These are phyloP conservation scores for Nasonia oneida DNA, from an alignment of 2,888 invertebrate species.

Conservation along the genomic window DNA sequence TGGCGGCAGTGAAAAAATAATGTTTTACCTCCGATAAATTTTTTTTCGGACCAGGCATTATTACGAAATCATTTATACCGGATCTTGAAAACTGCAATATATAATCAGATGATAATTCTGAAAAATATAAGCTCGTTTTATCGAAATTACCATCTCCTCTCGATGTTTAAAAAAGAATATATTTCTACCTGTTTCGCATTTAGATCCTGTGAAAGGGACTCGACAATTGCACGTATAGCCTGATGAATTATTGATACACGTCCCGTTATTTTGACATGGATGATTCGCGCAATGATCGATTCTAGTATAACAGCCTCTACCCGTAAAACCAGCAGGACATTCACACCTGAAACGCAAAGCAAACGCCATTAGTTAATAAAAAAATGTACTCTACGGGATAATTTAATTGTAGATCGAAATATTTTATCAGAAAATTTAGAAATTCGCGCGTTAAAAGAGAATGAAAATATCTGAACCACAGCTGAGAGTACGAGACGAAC, in stretches of 20 bases:
- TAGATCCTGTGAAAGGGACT: conserved; percentile 79
- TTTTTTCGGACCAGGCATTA: conserved; percentile 79
- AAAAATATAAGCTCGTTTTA: conserved; percentile 50
- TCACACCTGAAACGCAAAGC: conserved; percentile 78
- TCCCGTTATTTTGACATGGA: conserved; percentile 78
- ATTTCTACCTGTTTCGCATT: conserved; percentile 80
- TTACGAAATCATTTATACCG: conserved; percentile 82
- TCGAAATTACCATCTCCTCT: background rate
- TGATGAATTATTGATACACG: conserved; percentile 76
- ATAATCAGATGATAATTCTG: conserved; percentile 80
- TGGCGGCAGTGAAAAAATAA: background rate
- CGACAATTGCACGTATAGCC: conserved; percentile 80
- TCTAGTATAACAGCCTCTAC: conserved; percentile 79
- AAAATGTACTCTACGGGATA: too few relatives aligned
- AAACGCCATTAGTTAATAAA: too few relatives aligned
- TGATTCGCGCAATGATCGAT: conserved; percentile 77
- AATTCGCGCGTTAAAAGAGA: background rate
- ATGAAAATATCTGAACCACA: background rate
- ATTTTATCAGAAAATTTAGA: background rate
- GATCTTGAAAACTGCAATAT: conserved; percentile 82
- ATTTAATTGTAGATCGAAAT: background rate
- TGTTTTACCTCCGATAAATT: conserved; percentile 79
- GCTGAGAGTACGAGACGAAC: conserved; percentile 64
- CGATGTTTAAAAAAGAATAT: conserved; percentile 58
- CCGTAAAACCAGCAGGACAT: conserved; percentile 81